Conservation (phyloP, 2,797 vertebrate species). For the Arnoldichthys spilopterus region DNA sequence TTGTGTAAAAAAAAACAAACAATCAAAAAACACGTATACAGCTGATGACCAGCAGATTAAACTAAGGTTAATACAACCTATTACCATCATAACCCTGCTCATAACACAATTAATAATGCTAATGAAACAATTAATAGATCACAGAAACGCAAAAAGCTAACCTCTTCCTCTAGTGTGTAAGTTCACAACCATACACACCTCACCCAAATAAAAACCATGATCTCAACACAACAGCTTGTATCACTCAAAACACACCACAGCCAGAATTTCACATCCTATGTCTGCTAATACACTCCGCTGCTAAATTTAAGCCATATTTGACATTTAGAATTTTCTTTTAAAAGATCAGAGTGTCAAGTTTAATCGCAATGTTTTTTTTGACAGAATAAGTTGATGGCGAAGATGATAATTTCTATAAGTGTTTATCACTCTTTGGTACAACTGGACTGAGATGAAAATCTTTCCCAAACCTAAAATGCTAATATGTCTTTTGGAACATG, state of each 20-base stretch:
- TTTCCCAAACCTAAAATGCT: background rate
- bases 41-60: no score
- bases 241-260: background rate
- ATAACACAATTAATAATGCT: background rate
- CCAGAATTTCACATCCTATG: constrained; percentile 25
- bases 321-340: constrained; percentile 26
- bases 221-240: background rate
- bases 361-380: background rate
- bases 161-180: background rate
- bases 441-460: background rate
- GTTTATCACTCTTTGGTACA: background rate
- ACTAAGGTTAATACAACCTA: no score
- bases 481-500: background rate
- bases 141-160: background rate
- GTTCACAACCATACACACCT: constrained; percentile 15
- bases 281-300: background rate
- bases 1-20: no score
- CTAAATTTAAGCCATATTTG: constrained; percentile 25
- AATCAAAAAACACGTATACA: no score
- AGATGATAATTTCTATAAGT: background rate
- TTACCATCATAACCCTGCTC: background rate
- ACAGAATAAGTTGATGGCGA: background rate
- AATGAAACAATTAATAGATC: background rate
- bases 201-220: background rate
- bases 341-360: constrained; percentile 3